Conservation (phyloP, 2,888 invertebrate genomes). For the Spisula subtruncata region DNA sequence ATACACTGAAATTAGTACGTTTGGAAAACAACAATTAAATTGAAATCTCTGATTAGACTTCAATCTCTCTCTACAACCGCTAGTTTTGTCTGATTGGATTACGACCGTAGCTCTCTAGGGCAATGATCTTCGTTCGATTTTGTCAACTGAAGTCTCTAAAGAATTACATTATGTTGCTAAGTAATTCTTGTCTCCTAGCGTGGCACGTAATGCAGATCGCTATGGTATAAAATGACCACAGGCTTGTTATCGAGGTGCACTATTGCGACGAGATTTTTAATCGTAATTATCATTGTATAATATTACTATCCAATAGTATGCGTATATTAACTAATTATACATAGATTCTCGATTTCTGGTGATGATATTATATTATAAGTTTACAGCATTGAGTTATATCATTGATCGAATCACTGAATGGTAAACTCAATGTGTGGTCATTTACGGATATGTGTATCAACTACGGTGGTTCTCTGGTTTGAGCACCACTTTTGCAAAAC, state of each 20-base stretch:
- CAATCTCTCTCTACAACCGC: constrained; percentile 10
- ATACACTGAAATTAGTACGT: neutral
- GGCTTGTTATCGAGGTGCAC: neutral
- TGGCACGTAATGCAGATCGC: neutral
- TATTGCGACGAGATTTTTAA: neutral
- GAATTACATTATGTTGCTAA: neutral
- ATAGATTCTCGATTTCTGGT: neutral
- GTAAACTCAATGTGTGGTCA: no score
- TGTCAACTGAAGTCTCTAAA: neutral
- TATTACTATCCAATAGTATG: no score
- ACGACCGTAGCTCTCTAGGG: neutral
- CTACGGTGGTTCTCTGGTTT: no score
- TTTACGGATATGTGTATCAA: no score
- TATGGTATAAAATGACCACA: neutral
- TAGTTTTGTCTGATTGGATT: neutral
- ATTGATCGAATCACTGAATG: no score
- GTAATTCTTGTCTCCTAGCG: neutral
- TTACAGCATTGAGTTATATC: neutral
- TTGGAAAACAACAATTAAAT: constrained; percentile 5
- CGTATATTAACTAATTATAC: neutral
- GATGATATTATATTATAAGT: neutral
- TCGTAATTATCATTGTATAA: neutral
- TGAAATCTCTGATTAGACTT: neutral
- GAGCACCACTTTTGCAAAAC: no score
- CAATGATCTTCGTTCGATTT: neutral